Conservation (phyloP, 2,113 vertebrate species). For the Syngnathus typhle region DNA sequence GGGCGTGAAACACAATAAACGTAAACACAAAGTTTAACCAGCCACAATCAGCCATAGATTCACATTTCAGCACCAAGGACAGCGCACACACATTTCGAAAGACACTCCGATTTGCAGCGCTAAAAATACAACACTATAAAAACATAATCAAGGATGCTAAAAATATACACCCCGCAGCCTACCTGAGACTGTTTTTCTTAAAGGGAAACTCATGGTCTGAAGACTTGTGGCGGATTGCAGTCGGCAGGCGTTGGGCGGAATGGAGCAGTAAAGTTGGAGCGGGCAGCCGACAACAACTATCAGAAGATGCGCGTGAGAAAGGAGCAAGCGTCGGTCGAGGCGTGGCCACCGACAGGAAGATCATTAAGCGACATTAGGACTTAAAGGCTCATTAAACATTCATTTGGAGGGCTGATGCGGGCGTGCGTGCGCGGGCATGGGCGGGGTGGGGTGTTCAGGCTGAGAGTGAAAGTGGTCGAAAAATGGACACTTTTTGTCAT, state of each 20-base stretch:
- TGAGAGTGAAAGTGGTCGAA: constrained; percentile 53
- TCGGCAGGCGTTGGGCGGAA: constrained; percentile 51
- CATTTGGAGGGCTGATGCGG: constrained; percentile 80
- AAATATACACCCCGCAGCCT: constrained; percentile 57
- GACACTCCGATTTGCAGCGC: background rate
- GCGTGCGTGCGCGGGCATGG: constrained; percentile 66
- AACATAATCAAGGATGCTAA: background rate
- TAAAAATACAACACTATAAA: background rate
- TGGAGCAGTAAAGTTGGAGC: constrained; percentile 83
- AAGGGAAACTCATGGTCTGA: constrained; percentile 84
- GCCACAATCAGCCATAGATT: background rate
- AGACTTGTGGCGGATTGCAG: constrained; percentile 55
- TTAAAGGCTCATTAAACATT: constrained; percentile 97
- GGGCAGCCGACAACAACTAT: constrained; percentile 83
- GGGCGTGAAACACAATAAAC: background rate
- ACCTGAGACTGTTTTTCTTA: constrained; percentile 94
- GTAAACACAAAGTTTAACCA: background rate
- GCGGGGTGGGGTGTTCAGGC: constrained; percentile 40
- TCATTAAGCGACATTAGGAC: constrained; percentile 97
- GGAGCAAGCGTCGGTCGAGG: constrained; percentile 83
- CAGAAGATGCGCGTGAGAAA: constrained; percentile 73
- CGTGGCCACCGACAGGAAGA: constrained; percentile 85
- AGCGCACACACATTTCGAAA: constrained; percentile 16
- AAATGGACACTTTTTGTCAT: constrained; percentile 71
- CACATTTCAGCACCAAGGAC: constrained; percentile 61